A percentile compares a stretch with the other conserved stretches of the same genome.
Conservation (phyloP, 2,113 vertebrate species). For the Ptyas mucosa region DNA sequence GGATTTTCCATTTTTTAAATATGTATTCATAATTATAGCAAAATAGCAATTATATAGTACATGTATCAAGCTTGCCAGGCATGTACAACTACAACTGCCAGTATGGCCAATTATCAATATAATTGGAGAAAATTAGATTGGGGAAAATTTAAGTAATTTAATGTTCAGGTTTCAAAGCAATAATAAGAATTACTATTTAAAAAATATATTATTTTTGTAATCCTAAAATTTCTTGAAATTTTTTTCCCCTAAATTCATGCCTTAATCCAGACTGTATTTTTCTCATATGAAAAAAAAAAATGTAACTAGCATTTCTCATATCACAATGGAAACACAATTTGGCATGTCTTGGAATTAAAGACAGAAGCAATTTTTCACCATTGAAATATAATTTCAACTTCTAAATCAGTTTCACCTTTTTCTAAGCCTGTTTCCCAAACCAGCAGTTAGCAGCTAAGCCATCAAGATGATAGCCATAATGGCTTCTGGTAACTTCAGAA, state of each 20-base stretch:
- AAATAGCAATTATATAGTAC: not conserved
- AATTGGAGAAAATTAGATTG: not conserved
- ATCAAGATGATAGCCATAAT: not conserved
- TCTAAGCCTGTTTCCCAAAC: not conserved
- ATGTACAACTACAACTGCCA: not conserved
- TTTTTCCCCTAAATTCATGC: not conserved
- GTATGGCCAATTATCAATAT: not conserved
- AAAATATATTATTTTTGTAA: not conserved
- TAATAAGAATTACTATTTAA: not conserved
- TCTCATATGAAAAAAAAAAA: not conserved
- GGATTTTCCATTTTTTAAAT: not conserved
- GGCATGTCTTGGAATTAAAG: not conserved
- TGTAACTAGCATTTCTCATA: not conserved
- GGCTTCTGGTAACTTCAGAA: not conserved
- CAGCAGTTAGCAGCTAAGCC: not conserved
- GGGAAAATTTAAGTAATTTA: not conserved
- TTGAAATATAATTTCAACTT: not conserved
- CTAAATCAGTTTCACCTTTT: not conserved
- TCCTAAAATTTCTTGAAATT: not conserved
- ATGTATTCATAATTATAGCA: not conserved
- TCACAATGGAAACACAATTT: not conserved
- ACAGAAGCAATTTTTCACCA: not conserved
- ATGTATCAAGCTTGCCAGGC: not conserved
- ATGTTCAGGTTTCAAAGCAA: not conserved
- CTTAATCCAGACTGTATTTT: not conserved